Percentiles rank a stretch among this genome's conserved stretches.
These are phyloP conservation scores for Merluccius polli DNA, from an alignment of 2,797 vertebrate species.

Conservation along the genomic window DNA sequence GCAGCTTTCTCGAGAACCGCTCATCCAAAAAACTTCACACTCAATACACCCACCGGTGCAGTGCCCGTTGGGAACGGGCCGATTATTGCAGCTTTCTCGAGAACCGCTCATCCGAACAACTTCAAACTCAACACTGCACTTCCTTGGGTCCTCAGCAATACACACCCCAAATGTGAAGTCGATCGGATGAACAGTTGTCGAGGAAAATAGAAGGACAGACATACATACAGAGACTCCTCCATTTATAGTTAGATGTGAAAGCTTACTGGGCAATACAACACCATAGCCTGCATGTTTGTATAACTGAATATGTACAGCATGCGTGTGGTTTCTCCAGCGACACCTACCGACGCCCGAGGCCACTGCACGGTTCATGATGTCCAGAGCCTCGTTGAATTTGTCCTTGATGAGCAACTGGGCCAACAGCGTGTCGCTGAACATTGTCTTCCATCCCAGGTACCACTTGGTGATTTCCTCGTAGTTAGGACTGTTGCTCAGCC, in stretches of 20 bases:
- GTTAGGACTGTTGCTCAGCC: constrained; percentile 96
- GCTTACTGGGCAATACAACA: not conserved
- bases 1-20: no score
- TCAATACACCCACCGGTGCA: no score
- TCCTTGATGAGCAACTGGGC: constrained; percentile 91
- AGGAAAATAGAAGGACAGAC: no score
- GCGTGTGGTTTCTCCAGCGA: not conserved
- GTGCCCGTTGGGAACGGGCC: no score
- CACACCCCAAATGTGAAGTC: no score
- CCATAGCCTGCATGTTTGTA: not conserved
- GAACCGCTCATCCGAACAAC: no score
- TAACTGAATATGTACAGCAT: not conserved
- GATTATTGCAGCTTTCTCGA: no score
- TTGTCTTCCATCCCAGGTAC: constrained; percentile 97
- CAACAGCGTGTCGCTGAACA: constrained; percentile 90
- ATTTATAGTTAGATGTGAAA: not conserved
- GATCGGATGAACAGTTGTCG: no score
- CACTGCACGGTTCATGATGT: constrained; percentile 96
- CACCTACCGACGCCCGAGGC: constrained; percentile 88
- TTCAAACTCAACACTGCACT: no score
- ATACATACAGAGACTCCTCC: no score
- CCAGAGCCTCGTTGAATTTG: constrained; percentile 94
- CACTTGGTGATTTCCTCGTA: constrained; percentile 98
- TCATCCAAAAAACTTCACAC: no score
- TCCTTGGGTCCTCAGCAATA: no score